Base-by-base conservation (phyloP, 2,888 invertebrate genomes). In the Sycophila texana region DNA sequence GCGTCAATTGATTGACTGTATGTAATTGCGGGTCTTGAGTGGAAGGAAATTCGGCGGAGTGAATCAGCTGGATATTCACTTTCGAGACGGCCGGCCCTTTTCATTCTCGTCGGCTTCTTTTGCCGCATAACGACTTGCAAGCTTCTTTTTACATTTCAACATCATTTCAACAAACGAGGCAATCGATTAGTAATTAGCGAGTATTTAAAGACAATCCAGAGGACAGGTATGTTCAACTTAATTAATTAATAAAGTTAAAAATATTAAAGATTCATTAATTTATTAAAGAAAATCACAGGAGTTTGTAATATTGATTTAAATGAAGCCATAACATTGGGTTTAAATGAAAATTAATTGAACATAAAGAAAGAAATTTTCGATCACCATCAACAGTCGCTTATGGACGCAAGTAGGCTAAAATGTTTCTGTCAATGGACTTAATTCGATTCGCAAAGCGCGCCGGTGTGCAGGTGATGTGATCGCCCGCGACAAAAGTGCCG, bases 361-460 rank as follows among this genome's bases (percentile, higher is more conserved):
- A 7, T 30, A 30, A 30, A 7, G 30, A 30, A 77, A 67, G 58
- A 72, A 77, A 72, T 51, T 49, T 14, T 13, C 16, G 30, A 4
- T 4, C 0, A 39, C 39, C 10, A 39, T 10, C 7, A 10, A 10
- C 49, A 14, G 20, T 10, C 13, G 4, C 47, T 20, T 16, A 26
- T 4, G 61, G 5, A 7, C 26, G n/a, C 26, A 57, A 60, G 79
- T 71, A 55, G 55, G 57, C 49, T 61, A 60, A 77, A 70, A 81
- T 74, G 81, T 72, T 74, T 77, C 61, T 55, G 74, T 72, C 70
- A 70, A 57, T 65, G 75, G 58, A 73, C 60, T 73, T 61, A 14
- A 71, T 73, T 58, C 57, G 30, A 70, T 74, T 47, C 58, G 55
- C 26, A 20, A 22, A 30, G 57, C 18, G 22, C 20, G 7, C 10